A percentile compares a stretch with the other conserved stretches of the same genome.
These are phyloP conservation scores for Parnassius apollo DNA, from an alignment of 2,888 invertebrate genomes.

Conservation along the genomic window DNA sequence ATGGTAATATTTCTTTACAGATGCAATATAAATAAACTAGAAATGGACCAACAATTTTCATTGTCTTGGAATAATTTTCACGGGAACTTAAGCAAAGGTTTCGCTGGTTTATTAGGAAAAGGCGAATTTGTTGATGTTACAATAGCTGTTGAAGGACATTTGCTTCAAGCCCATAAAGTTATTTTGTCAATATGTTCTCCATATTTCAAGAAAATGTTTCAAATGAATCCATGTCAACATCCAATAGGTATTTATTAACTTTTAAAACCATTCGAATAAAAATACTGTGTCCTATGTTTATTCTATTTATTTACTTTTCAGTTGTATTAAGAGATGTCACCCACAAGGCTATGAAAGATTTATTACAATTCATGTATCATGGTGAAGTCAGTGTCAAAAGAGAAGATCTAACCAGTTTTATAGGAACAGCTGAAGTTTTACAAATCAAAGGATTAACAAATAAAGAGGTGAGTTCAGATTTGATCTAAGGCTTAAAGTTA, in stretches of 20 bases:
- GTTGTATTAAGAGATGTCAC: slow-evolving; percentile 87
- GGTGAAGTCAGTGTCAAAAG: slow-evolving; percentile 88
- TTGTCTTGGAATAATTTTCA: slow-evolving; percentile 88
- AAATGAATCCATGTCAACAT: slow-evolving; percentile 84
- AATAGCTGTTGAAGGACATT: slow-evolving; percentile 83
- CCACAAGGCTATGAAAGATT: slow-evolving; percentile 86
- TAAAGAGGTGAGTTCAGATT: slow-evolving; percentile 59
- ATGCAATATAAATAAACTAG: slow-evolving; percentile 61
- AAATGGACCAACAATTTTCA: slow-evolving; percentile 85
- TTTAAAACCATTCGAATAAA: not conserved
- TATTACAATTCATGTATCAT: slow-evolving; percentile 88
- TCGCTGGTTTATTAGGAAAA: slow-evolving; percentile 81
- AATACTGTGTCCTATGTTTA: slow-evolving; percentile 7
- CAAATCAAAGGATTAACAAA: slow-evolving; percentile 87
- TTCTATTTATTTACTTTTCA: slow-evolving; percentile 43
- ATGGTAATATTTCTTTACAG: slow-evolving; percentile 41
- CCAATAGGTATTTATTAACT: slow-evolving; percentile 75
- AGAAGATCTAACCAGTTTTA: slow-evolving; percentile 86
- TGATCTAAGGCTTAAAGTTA: not conserved
- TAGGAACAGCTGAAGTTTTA: slow-evolving; percentile 86
- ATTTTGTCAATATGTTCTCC: slow-evolving; percentile 86
- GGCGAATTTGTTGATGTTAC: slow-evolving; percentile 83
- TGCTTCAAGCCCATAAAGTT: slow-evolving; percentile 86
- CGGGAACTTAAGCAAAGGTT: slow-evolving; percentile 84
- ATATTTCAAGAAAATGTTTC: slow-evolving; percentile 86